Evolutionary conservation across 1,140 invertebrate genomes (phyloP), one percentile per base, ranked within the genome.

Genomic region (Zaprionus ornatus): DNA sequence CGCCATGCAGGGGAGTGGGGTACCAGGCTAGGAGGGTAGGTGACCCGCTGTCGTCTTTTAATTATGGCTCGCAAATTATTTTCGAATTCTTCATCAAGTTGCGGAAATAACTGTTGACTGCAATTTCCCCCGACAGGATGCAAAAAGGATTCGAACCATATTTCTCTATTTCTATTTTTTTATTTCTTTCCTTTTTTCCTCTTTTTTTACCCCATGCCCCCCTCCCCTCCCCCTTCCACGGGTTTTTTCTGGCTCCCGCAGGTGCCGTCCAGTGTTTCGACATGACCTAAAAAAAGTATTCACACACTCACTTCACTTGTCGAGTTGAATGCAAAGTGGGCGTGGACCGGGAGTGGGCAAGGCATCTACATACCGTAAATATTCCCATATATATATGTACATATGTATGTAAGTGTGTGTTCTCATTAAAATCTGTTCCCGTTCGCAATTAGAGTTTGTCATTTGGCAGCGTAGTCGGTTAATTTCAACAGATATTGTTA

Each of bases 71-170:
- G 80, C 84, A 87, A 87, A 87, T 87, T 87, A 87, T 87, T 87
- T 87, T 87, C 84, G 83, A 87, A 87, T 88, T 87, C 84, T 87
- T 87, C 84, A 87, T 87, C 84, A 90, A 72, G 82, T 81, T 90
- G 78, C 84, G 84, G 84, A 87, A 87, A 87, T 87, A 88, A 87
- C 84, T 87, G 85, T 74, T 88, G 84, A 88, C 84, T 84, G 84
- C 84, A 87, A 87, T 87, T 87, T 87, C 84, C 83, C 61, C 32
- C 54, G 84, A 90, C 83, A 88, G 83, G 85, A 87, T 80, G 82
- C 40, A 77, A 83, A 85, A 87, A 88, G 80, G 80, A 90, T 88
- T 87, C 80, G 80, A 90, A 87, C 80, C 80, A 88, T 63, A 74
- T 70, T 74, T 69, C 59, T 62, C 77, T 84, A 68, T 72, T 63